A percentile compares a stretch with the other conserved stretches of the same genome.
Evolutionary conservation across 2,888 invertebrate genomes (phyloP).

Genomic region (Acanthococcus lagerstroemiae): DNA sequence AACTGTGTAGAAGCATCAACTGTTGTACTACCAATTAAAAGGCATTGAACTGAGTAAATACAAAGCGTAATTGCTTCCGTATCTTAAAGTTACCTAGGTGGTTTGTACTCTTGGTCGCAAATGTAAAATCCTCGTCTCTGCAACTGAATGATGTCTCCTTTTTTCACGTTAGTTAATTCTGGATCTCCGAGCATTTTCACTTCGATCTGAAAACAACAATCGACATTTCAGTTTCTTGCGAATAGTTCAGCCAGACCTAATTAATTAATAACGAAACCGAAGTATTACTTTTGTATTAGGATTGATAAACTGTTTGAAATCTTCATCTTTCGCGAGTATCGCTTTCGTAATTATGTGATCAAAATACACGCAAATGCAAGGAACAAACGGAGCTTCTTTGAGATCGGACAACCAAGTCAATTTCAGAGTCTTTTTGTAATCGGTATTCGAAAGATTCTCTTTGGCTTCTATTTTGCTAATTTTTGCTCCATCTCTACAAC

Average conservation of each 20-base stretch:
- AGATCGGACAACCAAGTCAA: slow-evolving; percentile 71
- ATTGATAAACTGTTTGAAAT: slow-evolving; percentile 87
- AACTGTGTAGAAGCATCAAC: too few species aligned
- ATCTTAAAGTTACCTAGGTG: slow-evolving; percentile 42
- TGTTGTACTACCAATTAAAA: too few species aligned
- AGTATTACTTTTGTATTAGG: slow-evolving; percentile 63
- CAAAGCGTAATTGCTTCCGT: too few species aligned
- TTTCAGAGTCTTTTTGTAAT: slow-evolving; percentile 94
- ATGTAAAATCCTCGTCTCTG: slow-evolving; percentile 94
- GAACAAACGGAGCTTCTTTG: slow-evolving; percentile 46
- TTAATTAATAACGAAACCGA: too few species aligned
- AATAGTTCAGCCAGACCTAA: neutral
- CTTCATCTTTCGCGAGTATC: slow-evolving; percentile 88
- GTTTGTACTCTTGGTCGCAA: slow-evolving; percentile 69
- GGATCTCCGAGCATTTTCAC: slow-evolving; percentile 83
- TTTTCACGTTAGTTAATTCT: slow-evolving; percentile 64
- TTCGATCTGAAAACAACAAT: slow-evolving; percentile 44
- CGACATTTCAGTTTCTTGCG: neutral
- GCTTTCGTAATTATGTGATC: slow-evolving; percentile 93
- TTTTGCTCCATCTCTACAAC: slow-evolving; percentile 45
- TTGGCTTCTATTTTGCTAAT: slow-evolving; percentile 66
- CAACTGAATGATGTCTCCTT: slow-evolving; percentile 90
- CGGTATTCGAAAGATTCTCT: slow-evolving; percentile 82
- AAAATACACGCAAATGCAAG: slow-evolving; percentile 81
- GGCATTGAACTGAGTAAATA: too few species aligned